Evolutionary conservation across 2,888 invertebrate genomes (phyloP).

Genomic region (Taphrorychus bicolor): DNA sequence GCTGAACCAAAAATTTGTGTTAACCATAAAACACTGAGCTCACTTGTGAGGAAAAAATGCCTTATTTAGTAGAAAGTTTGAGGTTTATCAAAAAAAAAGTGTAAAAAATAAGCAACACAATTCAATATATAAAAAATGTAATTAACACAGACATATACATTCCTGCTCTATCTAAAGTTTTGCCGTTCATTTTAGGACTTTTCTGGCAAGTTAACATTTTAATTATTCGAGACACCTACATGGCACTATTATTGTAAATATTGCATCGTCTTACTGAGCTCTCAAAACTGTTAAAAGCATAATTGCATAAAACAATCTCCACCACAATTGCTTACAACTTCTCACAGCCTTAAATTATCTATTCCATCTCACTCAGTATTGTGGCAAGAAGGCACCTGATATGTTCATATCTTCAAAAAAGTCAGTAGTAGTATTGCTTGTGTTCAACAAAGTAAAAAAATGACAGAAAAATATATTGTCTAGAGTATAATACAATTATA

Average conservation of each 20-base stretch:
- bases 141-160: constrained; percentile 27
- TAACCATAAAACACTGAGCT: no score
- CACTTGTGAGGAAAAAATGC: no score
- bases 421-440: not conserved
- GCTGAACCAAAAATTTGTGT: no score
- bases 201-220: not conserved
- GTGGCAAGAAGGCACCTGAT: not conserved
- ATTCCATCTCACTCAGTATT: not conserved
- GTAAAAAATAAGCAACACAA: no score
- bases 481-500: not conserved
- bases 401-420: not conserved
- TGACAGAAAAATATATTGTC: not conserved
- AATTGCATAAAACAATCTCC: not conserved
- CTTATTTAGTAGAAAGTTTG: no score
- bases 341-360: constrained; percentile 23
- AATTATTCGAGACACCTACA: no score
- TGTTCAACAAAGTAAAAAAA: not conserved
- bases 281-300: no score
- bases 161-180: constrained; percentile 6
- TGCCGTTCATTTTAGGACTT: constrained; percentile 9
- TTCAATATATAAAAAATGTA: constrained; percentile 30
- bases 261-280: no score
- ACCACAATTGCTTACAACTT: constrained; percentile 6
- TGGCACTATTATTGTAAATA: no score
- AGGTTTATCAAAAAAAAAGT: no score